Evolutionary conservation across 2,113 vertebrate species (phyloP).

Genomic region (Lontra canadensis): DNA sequence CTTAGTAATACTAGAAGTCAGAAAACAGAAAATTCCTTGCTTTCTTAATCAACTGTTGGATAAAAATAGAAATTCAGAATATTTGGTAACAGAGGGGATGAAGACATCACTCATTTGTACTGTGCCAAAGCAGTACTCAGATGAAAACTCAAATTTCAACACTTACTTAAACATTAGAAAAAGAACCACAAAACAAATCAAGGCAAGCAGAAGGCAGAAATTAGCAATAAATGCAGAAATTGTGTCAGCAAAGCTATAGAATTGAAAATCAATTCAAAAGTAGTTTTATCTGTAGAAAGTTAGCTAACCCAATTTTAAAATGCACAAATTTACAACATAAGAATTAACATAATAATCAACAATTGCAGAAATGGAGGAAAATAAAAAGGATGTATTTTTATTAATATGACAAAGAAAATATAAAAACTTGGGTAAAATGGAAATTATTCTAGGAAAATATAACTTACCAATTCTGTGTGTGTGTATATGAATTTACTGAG

Average conservation of each 20-base stretch:
- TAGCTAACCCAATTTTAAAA: not conserved
- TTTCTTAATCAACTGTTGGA: not conserved
- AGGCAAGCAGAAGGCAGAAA: not conserved
- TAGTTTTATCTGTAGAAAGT: not conserved
- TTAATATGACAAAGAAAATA: not conserved
- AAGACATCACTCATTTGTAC: not conserved
- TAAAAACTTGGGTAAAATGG: not conserved
- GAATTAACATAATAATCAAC: not conserved
- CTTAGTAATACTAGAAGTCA: not conserved
- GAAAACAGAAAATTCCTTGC: not conserved
- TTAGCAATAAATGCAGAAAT: not conserved
- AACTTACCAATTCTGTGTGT: not conserved
- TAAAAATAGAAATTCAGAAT: conserved; percentile 13
- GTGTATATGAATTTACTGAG: not conserved
- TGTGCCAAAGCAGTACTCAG: not conserved
- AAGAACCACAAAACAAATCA: not conserved
- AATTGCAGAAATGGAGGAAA: not conserved
- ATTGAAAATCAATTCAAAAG: not conserved
- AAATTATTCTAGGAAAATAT: conserved; percentile 3
- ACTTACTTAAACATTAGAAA: not conserved
- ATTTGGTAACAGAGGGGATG: not conserved
- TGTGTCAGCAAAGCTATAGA: not conserved
- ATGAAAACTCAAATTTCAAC: not conserved
- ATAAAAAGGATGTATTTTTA: not conserved
- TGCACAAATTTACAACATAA: not conserved